Base-by-base conservation (phyloP, 2,888 invertebrate genomes). In the Melanotus villosus region DNA sequence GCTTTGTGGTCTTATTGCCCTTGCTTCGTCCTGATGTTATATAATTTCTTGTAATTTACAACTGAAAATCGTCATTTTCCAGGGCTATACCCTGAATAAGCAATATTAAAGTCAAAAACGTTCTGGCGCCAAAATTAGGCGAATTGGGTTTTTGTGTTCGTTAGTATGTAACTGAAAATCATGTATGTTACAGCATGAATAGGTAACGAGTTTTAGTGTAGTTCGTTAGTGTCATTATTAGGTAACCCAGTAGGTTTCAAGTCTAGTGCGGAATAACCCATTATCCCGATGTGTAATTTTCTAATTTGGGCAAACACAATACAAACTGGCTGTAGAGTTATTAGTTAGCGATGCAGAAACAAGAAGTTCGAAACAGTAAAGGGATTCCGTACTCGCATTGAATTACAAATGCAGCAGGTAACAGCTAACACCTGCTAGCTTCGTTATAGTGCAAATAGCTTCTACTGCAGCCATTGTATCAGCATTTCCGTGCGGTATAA, bases 321-420 rank as follows among this genome's bases (percentile, higher is more conserved):
- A 58, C 16, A 21, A 58, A 26, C 19, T 38, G 6, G 23, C 26
- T 16, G 26, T 58, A 41, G 16, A 58, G 38, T 58, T 58, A 43
- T 58, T 32, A 58, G 26, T 43, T 19, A 43, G 14, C 58, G 26
- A 56, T 26, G 36, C 26, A 58, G 58, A 43, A 52, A 43, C 43
- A 12, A 14, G 58, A 43, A 58, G 43, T 38, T 57, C 23, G 57
- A 57, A 32, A 26, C 38, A 34, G 38, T 36, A 36, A 54, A 57
- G 58, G 41, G 23, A 41, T 58, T 30, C 23, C 26, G 23, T 18
- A 30, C 32, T 41, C 54, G 14, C 30, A 63, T 63, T 52, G 63
- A 63, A 63, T 63, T 52, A 63, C 30, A 63, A 63, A 63, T 54
- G 23, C 41, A 41, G 30, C 63, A 63, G 54, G 63, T 63, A 52